Evolutionary conservation across 2,113 vertebrate species (phyloP).

Genomic region (Corydoras maculifer): DNA sequence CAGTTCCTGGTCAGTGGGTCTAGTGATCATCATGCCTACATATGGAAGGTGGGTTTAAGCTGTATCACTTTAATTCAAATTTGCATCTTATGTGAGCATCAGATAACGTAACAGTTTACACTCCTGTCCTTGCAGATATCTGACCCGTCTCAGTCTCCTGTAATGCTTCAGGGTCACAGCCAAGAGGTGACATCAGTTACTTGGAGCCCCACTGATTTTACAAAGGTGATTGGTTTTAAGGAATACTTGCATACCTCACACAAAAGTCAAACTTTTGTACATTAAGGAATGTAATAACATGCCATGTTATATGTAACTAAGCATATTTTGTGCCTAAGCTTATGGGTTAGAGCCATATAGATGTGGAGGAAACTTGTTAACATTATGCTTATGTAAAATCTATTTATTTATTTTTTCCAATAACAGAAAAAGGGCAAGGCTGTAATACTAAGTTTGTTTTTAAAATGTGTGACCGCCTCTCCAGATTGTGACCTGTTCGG

Average conservation of each 20-base stretch:
- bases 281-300: too few relatives aligned
- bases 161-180: constrained; percentile 80
- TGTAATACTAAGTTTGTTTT: background rate
- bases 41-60: constrained; percentile 84
- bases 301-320: too few relatives aligned
- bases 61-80: background rate
- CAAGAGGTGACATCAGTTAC: constrained; percentile 92
- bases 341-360: too few relatives aligned
- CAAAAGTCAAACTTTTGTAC: too few relatives aligned
- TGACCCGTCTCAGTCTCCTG: constrained; percentile 70
- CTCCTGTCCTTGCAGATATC: constrained; percentile 68
- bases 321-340: too few relatives aligned
- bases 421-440: too few relatives aligned
- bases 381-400: too few relatives aligned
- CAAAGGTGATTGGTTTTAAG: constrained; percentile 71
- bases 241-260: too few relatives aligned
- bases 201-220: constrained; percentile 93
- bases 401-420: too few relatives aligned
- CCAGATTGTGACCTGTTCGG: constrained; percentile 93
- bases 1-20: constrained; percentile 94
- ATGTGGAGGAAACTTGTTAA: too few relatives aligned
- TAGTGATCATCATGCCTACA: constrained; percentile 79
- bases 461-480: constrained; percentile 15
- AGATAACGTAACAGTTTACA: background rate
- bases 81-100: background rate